These are phyloP conservation scores for Limnephilus marmoratus DNA, from an alignment of 2,888 invertebrate genomes.

Conservation along the genomic window DNA sequence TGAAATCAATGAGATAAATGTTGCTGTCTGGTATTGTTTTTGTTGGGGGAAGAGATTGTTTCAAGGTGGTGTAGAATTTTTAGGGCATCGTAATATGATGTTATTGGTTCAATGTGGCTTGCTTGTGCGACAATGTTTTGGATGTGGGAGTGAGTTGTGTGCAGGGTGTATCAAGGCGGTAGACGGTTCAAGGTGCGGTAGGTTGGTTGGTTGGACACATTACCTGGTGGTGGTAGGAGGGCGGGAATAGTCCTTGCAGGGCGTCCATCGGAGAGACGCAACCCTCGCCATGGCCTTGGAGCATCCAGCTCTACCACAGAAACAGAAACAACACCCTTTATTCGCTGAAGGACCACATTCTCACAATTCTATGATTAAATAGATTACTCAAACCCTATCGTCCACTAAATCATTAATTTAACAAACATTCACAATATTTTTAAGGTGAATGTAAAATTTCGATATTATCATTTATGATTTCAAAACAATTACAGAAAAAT, in stretches of 20 bases:
- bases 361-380: neutral
- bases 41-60: neutral
- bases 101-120: neutral
- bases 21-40: neutral
- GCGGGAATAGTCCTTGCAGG: conserved; percentile 62
- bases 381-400: neutral
- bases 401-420: neutral
- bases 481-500: neutral
- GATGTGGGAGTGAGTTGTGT: neutral
- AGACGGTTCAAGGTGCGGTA: neutral
- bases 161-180: neutral
- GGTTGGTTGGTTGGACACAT: neutral
- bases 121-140: neutral
- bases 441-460: neutral
- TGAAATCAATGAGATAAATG: neutral
- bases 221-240: conserved; percentile 64
- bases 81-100: neutral
- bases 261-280: conserved; percentile 60
- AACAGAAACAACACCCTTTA: conserved; percentile 47
- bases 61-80: neutral
- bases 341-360: neutral
- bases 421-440: neutral
- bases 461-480: neutral
- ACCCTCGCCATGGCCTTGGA: conserved; percentile 61
- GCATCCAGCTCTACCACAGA: conserved; percentile 63